A percentile compares a stretch with the other conserved stretches of the same genome.
Evolutionary conservation across 2,888 invertebrate species (phyloP).

Genomic region (Rhaphigaster nebulosa): DNA sequence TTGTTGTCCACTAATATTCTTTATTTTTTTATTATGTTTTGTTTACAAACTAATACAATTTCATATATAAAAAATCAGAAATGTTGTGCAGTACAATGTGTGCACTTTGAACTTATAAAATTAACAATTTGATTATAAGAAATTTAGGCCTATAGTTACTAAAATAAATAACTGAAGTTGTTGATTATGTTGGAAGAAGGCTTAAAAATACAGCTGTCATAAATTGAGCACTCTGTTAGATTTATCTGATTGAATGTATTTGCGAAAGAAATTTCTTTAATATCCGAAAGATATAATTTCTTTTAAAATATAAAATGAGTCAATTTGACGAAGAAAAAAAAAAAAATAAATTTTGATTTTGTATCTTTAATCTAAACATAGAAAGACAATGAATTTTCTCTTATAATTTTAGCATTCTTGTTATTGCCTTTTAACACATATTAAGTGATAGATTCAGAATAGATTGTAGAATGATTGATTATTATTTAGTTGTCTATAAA

Average conservation of each 20-base stretch:
- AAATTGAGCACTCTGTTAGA: slow-evolving; percentile 66
- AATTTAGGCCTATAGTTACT: slow-evolving; percentile 62
- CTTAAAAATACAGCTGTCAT: slow-evolving; percentile 61
- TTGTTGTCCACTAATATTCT: not conserved
- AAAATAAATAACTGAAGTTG: slow-evolving; percentile 50
- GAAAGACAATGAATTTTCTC: not conserved
- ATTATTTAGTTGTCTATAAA: slow-evolving; percentile 8
- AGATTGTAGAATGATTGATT: slow-evolving; percentile 16
- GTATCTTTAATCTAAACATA: not conserved
- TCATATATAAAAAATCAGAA: slow-evolving; percentile 49
- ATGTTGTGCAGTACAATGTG: slow-evolving; percentile 52
- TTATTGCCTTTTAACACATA: slow-evolving; percentile 27
- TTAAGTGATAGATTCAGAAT: slow-evolving; percentile 3
- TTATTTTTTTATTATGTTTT: not conserved
- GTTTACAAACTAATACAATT: slow-evolving; percentile 35
- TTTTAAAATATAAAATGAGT: not conserved
- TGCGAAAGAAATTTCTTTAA: not conserved
- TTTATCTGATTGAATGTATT: not conserved
- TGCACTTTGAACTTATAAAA: slow-evolving; percentile 55
- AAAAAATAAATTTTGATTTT: not conserved
- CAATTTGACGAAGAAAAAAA: not conserved
- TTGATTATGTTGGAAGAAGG: slow-evolving; percentile 51
- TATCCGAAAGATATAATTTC: not conserved
- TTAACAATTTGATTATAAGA: slow-evolving; percentile 54
- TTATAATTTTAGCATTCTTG: not conserved